Conservation (phyloP, 1,140 invertebrate species). For the Brachionus rotundiformis region DNA sequence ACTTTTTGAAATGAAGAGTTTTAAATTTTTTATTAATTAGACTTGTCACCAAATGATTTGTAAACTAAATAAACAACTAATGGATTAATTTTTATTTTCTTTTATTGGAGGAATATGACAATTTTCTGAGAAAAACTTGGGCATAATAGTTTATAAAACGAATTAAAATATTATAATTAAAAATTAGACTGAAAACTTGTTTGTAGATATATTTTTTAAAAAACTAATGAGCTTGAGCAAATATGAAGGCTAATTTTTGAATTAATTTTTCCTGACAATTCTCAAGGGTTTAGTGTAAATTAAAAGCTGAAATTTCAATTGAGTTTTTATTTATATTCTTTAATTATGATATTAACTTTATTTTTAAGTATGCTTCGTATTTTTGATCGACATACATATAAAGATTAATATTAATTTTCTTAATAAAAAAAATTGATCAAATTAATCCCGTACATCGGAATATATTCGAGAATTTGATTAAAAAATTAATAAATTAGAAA, state of each 20-base stretch:
- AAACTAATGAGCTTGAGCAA: background rate
- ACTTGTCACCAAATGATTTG: background rate
- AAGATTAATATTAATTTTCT: no score
- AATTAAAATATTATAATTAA: background rate
- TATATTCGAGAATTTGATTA: no score
- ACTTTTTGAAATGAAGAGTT: no score
- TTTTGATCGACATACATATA: no score
- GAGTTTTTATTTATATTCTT: background rate
- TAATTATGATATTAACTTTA: no score
- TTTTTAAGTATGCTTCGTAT: no score
- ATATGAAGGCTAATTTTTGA: background rate
- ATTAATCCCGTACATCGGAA: no score
- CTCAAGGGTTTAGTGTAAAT: background rate
- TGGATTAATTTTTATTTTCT: no score
- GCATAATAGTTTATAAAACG: background rate
- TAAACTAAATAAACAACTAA: no score
- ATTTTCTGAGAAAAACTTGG: background rate
- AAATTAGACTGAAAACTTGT: background rate
- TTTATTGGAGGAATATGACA: background rate
- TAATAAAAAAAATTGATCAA: no score
- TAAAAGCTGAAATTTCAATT: background rate
- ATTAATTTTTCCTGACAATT: constrained; percentile 3
- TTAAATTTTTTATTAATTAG: background rate
- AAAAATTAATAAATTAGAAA: no score
- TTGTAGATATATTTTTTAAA: background rate